A percentile compares a stretch with the other conserved stretches of the same genome.
Evolutionary conservation across 1,140 invertebrate genomes (phyloP).

Genomic region (Rhizoglyphus robini): DNA sequence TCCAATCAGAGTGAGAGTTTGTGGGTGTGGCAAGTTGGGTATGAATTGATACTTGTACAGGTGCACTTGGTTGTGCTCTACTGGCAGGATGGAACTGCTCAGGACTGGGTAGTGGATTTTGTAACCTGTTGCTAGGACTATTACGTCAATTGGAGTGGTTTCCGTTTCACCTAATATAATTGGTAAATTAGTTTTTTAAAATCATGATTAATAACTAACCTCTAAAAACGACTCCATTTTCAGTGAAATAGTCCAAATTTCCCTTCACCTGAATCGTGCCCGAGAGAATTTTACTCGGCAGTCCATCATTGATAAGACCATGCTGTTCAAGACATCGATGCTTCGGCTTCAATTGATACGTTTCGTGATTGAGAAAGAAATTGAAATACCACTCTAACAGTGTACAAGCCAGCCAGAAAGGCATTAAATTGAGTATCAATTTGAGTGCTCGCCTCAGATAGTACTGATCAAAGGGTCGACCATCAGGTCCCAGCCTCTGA

Average conservation of each 20-base stretch:
- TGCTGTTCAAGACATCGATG: slow-evolving; percentile 38
- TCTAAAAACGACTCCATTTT: slow-evolving; percentile 33
- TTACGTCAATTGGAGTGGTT: slow-evolving; percentile 29
- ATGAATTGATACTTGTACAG: slow-evolving; percentile 24
- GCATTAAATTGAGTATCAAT: slow-evolving; percentile 20
- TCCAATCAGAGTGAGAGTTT: slow-evolving; percentile 38
- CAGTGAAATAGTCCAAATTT: slow-evolving; percentile 33
- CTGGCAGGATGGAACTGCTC: slow-evolving; percentile 23
- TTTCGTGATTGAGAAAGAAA: slow-evolving; percentile 37
- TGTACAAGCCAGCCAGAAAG: slow-evolving; percentile 22
- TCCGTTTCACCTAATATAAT: slow-evolving; percentile 28
- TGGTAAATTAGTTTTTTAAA: too few species aligned
- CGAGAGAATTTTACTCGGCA: slow-evolving; percentile 39
- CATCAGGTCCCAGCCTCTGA: slow-evolving; percentile 32
- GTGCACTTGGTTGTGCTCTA: slow-evolving; percentile 23
- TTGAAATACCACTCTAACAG: slow-evolving; percentile 25
- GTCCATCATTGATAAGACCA: slow-evolving; percentile 41
- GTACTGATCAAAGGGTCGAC: slow-evolving; percentile 30
- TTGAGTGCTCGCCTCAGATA: slow-evolving; percentile 21
- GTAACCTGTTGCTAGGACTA: slow-evolving; percentile 35
- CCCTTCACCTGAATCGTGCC: slow-evolving; percentile 37
- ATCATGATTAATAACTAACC: slow-evolving; percentile 22
- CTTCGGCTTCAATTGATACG: slow-evolving; percentile 37
- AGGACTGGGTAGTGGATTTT: slow-evolving; percentile 34
- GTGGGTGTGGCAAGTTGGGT: slow-evolving; percentile 22